Evolutionary conservation across 2,113 vertebrate genomes (phyloP).

Genomic region (Arothron firmamentum): DNA sequence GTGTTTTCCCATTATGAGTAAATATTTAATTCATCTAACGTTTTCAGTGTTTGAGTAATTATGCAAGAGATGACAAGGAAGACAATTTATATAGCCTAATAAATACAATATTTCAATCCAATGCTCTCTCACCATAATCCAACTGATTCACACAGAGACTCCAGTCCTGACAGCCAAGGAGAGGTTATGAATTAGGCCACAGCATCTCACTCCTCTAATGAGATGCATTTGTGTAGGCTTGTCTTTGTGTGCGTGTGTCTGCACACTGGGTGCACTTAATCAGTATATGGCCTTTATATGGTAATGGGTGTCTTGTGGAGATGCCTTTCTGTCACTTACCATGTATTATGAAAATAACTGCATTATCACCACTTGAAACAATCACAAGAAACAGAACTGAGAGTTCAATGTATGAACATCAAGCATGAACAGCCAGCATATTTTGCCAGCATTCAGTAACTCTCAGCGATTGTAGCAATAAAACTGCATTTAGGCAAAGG

Average conservation of each 20-base stretch:
- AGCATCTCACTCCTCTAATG: slow-evolving; percentile 66
- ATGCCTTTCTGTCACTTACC: slow-evolving; percentile 36
- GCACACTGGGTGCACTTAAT: slow-evolving; percentile 57
- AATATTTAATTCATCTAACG: no score
- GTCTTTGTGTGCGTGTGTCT: slow-evolving; percentile 37
- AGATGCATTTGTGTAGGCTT: slow-evolving; percentile 36
- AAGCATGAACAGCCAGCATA: slow-evolving; percentile 28
- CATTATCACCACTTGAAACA: slow-evolving; percentile 20
- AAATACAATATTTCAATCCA: background rate
- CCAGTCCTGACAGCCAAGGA: slow-evolving; percentile 36
- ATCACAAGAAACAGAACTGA: slow-evolving; percentile 13
- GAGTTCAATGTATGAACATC: slow-evolving; percentile 12
- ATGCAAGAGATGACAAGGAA: slow-evolving; percentile 4
- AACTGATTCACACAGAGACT: slow-evolving; percentile 29
- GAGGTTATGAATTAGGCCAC: slow-evolving; percentile 71
- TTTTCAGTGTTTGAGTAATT: background rate
- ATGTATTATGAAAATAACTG: slow-evolving; percentile 20
- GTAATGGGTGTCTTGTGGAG: slow-evolving; percentile 53
- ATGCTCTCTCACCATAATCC: slow-evolving; percentile 37
- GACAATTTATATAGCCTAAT: no score
- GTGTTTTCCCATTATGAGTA: no score
- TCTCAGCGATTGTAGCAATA: background rate
- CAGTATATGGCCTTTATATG: slow-evolving; percentile 51
- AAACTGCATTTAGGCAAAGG: slow-evolving; percentile 25
- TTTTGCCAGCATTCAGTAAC: background rate